These are phyloP conservation scores for Apeira syringaria DNA, from an alignment of 2,888 invertebrate species.

Conservation along the genomic window DNA sequence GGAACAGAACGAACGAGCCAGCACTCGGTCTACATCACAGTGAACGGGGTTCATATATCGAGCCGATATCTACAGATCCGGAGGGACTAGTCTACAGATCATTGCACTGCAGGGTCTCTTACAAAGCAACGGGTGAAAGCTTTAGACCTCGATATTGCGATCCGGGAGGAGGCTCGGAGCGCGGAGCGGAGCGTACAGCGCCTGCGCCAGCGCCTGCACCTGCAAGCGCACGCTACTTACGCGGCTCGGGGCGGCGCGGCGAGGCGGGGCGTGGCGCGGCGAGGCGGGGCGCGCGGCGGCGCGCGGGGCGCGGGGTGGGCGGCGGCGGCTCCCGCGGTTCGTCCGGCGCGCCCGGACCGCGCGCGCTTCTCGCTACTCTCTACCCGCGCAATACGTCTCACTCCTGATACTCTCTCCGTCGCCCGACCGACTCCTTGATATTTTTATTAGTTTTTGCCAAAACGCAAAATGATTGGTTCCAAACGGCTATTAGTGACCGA, in stretches of 20 bases:
- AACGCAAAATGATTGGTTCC: too few relatives aligned
- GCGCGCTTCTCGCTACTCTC: too few relatives aligned
- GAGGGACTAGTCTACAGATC: too few relatives aligned
- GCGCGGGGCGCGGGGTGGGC: background rate
- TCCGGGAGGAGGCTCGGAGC: background rate
- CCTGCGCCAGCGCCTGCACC: slow-evolving; percentile 19
- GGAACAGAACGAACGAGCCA: background rate
- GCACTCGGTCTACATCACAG: background rate
- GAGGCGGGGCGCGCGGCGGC: slow-evolving; percentile 4
- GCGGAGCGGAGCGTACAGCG: background rate
- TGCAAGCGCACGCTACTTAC: slow-evolving; percentile 17
- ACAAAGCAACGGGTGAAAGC: background rate
- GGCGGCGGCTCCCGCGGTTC: background rate
- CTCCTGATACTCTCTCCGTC: too few relatives aligned
- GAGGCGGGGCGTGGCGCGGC: slow-evolving; percentile 2
- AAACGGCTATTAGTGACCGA: too few relatives aligned
- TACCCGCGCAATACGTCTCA: too few relatives aligned
- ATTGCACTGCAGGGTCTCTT: background rate
- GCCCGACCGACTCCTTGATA: too few relatives aligned
- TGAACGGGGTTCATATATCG: background rate
- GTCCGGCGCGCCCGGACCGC: background rate
- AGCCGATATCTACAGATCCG: too few relatives aligned
- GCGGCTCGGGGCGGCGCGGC: slow-evolving; percentile 14
- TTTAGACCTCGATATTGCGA: background rate
- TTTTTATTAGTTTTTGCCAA: too few relatives aligned